Evolutionary conservation across 2,113 vertebrate species (phyloP), one percentile per base, ranked within the genome.

Genomic region (Pelusios castaneus): DNA sequence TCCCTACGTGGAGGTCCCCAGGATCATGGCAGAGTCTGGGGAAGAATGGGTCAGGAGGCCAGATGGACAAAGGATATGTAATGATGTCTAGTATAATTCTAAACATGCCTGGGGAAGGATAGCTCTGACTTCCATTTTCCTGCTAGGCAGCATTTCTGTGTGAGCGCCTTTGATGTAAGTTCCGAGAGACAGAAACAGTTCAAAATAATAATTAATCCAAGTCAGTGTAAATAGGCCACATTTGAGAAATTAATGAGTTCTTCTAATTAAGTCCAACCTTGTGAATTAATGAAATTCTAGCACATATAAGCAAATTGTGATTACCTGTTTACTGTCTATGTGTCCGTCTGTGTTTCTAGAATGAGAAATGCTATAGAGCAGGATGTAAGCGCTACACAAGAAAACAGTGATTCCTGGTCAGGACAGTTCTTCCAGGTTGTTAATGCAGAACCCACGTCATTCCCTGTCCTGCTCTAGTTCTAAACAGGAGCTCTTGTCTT

Each of bases 1-100:
- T 16, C 8, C 16, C n/a, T 47, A 52, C 17, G 27, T 0, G n/a
- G 2, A 5, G 51, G 6, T 70, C 4, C 22, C 60, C 51, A 75
- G 52, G 22, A 54, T 75, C 51, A 75, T 0, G 0, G 25, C 12
- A 47, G n/a, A 43, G 1, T 8, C 76, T 38, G 34, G 45, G 16
- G 27, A 4, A 0, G 31, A 88, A 82, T 41, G 10, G 1, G 49
- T 6, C 75, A 63, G n/a, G 14, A 27, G 34, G 6, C 29, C 3
- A 2, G 6, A 3, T 10, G 0, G n/a, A 5, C 47, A n/a, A 75
- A 5, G 2, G 3, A 2, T 2, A 9, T 2, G 60, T 11, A 1
- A 3, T 2, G 55, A 19, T 34, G 38, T 5, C 17, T 58, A 43
- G 21, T 38, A 17, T 9, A 79, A n/a, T 25, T 25, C 10, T 43